Evolutionary conservation across 2,888 invertebrate genomes (phyloP).

Genomic region (Auanema sp.): DNA sequence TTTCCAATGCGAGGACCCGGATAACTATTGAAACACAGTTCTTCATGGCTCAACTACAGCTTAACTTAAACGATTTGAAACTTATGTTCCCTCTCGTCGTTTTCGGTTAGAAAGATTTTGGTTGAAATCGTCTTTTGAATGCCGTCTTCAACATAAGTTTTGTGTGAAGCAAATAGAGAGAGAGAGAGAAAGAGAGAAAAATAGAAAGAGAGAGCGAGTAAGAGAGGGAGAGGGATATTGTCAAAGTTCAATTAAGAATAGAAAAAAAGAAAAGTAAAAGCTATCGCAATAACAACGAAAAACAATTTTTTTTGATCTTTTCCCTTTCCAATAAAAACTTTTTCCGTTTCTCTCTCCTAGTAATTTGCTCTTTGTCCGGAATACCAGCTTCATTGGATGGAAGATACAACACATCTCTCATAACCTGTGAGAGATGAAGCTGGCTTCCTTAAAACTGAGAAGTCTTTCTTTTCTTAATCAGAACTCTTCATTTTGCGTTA

Average conservation of each 20-base stretch:
- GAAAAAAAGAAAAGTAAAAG: background rate
- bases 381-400: background rate
- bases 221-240: background rate
- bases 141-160: background rate
- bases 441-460: background rate
- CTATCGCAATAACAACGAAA: conserved; percentile 3
- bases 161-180: conserved; percentile 1
- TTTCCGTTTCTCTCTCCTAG: no score
- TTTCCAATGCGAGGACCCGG: no score
- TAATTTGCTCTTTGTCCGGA: background rate
- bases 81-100: no score
- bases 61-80: no score
- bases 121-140: no score
- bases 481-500: background rate
- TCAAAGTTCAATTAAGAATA: conserved; percentile 2
- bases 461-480: background rate
- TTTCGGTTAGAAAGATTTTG: no score
- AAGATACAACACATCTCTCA: background rate
- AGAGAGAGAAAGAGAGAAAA: conserved; percentile 2
- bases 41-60: no score
- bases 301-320: no score
- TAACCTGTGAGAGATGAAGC: background rate
- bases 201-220: background rate
- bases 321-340: no score
- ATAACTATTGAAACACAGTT: no score